These are phyloP conservation scores for Gallinago media DNA, from an alignment of 2,113 vertebrate species.

Conservation along the genomic window DNA sequence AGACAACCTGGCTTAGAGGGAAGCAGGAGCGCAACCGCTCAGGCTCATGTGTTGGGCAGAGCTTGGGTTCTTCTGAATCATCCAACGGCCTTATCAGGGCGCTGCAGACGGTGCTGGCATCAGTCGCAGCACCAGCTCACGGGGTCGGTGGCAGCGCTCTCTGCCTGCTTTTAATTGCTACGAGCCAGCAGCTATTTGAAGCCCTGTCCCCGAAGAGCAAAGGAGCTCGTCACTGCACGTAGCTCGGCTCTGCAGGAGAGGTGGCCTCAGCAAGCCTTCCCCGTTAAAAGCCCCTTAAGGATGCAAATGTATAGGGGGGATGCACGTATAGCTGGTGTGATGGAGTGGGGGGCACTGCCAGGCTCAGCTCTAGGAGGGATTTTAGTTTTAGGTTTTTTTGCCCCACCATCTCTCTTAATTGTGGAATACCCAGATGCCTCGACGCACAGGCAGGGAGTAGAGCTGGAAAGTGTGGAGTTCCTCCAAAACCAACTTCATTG, in stretches of 20 bases:
- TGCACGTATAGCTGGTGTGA: rapidly evolving
- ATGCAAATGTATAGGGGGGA: rapidly evolving
- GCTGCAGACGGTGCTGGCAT: not conserved
- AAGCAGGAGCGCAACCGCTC: not conserved
- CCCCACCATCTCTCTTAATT: not conserved
- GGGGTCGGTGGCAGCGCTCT: not conserved
- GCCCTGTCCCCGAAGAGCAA: constrained; percentile 32
- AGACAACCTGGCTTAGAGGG: no score
- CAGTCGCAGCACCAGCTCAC: not conserved
- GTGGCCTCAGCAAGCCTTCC: not conserved
- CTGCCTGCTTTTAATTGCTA: constrained; percentile 16
- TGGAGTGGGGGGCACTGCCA: not conserved
- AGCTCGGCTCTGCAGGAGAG: not conserved
- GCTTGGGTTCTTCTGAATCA: constrained; percentile 51
- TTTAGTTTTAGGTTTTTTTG: not conserved
- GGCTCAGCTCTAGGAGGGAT: not conserved
- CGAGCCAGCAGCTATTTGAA: constrained; percentile 46
- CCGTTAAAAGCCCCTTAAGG: not conserved
- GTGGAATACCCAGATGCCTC: not conserved
- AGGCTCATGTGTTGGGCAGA: constrained; percentile 3
- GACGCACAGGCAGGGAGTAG: rapidly evolving
- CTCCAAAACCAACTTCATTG: not conserved
- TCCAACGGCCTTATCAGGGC: constrained; percentile 56
- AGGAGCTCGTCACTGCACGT: not conserved
- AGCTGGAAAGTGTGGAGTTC: not conserved